Evolutionary conservation across 2,888 invertebrate genomes (phyloP).

Genomic region (Empis stercorea): DNA sequence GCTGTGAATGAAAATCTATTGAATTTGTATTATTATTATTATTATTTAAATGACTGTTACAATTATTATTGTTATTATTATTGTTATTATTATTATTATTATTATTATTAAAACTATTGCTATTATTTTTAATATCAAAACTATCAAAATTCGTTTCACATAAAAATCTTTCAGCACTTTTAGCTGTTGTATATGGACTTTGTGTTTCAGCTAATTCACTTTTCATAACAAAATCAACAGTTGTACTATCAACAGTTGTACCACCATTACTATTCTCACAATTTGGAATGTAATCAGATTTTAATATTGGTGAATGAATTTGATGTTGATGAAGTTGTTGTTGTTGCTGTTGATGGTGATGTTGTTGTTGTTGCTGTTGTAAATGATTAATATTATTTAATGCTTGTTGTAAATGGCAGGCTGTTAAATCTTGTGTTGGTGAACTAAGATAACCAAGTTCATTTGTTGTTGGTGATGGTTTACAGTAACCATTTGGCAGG

Average conservation of each 20-base stretch:
- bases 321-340: slow-evolving; percentile 13
- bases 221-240: slow-evolving; percentile 32
- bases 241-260: slow-evolving; percentile 18
- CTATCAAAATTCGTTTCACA: slow-evolving; percentile 31
- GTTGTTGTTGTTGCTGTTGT: slow-evolving; percentile 14
- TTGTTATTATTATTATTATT: slow-evolving; percentile 13
- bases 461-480: slow-evolving; percentile 32
- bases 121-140: slow-evolving; percentile 27
- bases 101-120: slow-evolving; percentile 17
- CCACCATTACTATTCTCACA: slow-evolving; percentile 14
- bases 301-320: slow-evolving; percentile 4
- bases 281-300: slow-evolving; percentile 5
- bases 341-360: slow-evolving; percentile 12
- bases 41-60: slow-evolving; percentile 6
- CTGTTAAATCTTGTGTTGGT: slow-evolving; percentile 26
- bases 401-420: slow-evolving; percentile 16
- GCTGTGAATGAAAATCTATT: slow-evolving; percentile 11
- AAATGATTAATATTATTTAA: slow-evolving; percentile 10
- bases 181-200: slow-evolving; percentile 34
- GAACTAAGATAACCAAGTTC: slow-evolving; percentile 32
- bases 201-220: slow-evolving; percentile 34
- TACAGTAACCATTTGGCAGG: slow-evolving; percentile 34
- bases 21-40: not conserved
- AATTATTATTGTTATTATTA: slow-evolving; percentile 21
- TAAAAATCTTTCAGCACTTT: slow-evolving; percentile 35